Evolutionary conservation across 2,888 invertebrate species (phyloP).

Genomic region (Unio pictorum): DNA sequence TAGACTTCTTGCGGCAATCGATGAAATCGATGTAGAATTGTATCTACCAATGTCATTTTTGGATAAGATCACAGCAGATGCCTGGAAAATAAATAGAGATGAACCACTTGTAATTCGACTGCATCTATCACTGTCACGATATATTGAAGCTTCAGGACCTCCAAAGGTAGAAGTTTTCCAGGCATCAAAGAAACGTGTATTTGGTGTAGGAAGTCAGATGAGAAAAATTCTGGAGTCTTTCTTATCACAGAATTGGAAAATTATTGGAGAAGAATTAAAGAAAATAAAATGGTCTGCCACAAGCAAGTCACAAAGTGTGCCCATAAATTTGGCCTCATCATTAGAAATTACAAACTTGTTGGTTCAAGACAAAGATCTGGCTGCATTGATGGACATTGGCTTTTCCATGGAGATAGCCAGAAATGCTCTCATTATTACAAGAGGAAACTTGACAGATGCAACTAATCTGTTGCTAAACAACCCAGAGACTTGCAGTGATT

Average conservation of each 20-base stretch:
- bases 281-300: slow-evolving; percentile 10
- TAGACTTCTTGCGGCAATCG: slow-evolving; percentile 52
- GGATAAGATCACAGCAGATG: slow-evolving; percentile 52
- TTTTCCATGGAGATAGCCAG: slow-evolving; percentile 45
- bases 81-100: slow-evolving; percentile 53
- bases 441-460: slow-evolving; percentile 51
- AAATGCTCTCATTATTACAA: slow-evolving; percentile 53
- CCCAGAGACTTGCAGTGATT: slow-evolving; percentile 25
- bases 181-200: slow-evolving; percentile 53
- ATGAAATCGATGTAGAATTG: slow-evolving; percentile 61
- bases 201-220: slow-evolving; percentile 59
- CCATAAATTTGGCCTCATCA: slow-evolving; percentile 8
- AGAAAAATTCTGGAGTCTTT: slow-evolving; percentile 52
- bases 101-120: slow-evolving; percentile 56
- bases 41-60: slow-evolving; percentile 38
- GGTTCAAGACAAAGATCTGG: slow-evolving; percentile 40
- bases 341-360: neutral
- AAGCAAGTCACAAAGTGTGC: slow-evolving; percentile 17
- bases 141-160: slow-evolving; percentile 53
- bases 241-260: slow-evolving; percentile 41
- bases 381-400: slow-evolving; percentile 49
- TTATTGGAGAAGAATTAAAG: slow-evolving; percentile 22
- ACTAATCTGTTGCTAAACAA: slow-evolving; percentile 43
- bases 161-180: slow-evolving; percentile 62
- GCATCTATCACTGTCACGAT: slow-evolving; percentile 50